Evolutionary conservation across 1,140 invertebrate genomes (phyloP).

Genomic region (Notospermus geniculatus): DNA sequence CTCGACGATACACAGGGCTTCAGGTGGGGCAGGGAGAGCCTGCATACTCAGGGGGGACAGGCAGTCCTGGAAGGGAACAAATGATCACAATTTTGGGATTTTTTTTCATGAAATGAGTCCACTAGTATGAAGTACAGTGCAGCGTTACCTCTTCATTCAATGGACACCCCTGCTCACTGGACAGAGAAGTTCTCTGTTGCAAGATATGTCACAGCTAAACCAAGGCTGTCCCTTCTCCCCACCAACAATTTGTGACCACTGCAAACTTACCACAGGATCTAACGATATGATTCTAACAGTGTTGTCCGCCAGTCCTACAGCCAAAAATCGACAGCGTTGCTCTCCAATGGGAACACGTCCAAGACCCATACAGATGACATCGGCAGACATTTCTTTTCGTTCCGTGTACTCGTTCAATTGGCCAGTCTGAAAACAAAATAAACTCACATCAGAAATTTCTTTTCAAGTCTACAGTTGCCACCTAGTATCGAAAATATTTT

Average conservation of each 20-base stretch:
- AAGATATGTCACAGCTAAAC: too few relatives aligned
- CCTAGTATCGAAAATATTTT: too few relatives aligned
- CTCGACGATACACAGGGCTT: conserved; percentile 96
- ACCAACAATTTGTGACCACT: too few relatives aligned
- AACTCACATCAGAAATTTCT: too few relatives aligned
- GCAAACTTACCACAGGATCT: conserved; percentile 83
- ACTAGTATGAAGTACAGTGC: too few relatives aligned
- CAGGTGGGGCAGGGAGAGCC: conserved; percentile 91
- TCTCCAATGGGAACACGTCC: conserved; percentile 93
- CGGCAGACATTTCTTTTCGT: conserved; percentile 91
- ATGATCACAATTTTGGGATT: too few relatives aligned
- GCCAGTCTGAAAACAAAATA: conserved; percentile 69
- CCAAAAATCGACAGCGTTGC: conserved; percentile 92
- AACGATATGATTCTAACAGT: conserved; percentile 97
- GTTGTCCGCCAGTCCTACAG: conserved; percentile 93
- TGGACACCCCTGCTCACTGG: too few relatives aligned
- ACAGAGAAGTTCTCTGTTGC: too few relatives aligned
- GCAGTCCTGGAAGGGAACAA: conserved; percentile 72
- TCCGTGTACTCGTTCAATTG: conserved; percentile 98
- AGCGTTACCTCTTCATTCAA: too few relatives aligned
- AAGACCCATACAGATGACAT: conserved; percentile 98
- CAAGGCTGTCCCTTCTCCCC: too few relatives aligned
- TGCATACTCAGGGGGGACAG: conserved; percentile 92
- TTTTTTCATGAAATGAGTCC: too few relatives aligned
- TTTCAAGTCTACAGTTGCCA: too few relatives aligned